Base-by-base conservation (phyloP, 2,888 invertebrate species). In the Scaptodrosophila latifasciaeformis region DNA sequence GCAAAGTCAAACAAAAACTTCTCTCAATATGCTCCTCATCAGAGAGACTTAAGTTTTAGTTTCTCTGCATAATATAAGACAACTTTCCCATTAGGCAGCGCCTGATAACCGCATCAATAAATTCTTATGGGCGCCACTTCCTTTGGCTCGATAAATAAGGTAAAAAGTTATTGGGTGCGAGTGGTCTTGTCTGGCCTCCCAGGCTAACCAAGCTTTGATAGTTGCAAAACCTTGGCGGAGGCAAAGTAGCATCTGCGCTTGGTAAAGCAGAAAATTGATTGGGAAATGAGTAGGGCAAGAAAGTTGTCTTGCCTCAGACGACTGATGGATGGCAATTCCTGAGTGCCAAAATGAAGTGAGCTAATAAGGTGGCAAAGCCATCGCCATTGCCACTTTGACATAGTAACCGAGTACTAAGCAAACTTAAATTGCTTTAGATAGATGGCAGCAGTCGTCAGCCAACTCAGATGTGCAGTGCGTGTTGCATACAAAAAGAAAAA, bases 241-340 rank as follows among this genome's bases (percentile, higher is more conserved):
- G n/a, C n/a, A n/a, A n/a, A n/a, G n/a, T 7, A 24, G 24, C 24
- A 24, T 24, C 24, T n/a, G n/a, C n/a, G n/a, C 35, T 57, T 49
- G 52, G 27, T 51, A 69, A 62, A 68, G 68, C 66, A 66, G 66
- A 64, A 72, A 77, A 77, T 77, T 68, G 62, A 62, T 64, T 37
- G 44, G 56, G 50, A 62, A 61, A 54, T 59, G 55, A 62, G 43
- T 60, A 60, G 49, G 54, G 40, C 56, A 52, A 37, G 40, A 24
- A 51, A 58, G 29, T 21, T 27, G 49, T 42, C 37, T 49, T 29
- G 13, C 31, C 12, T 17, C 18, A 37, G 18, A 37, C 37, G 10
- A 17, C 37, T 37, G 37, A 37, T 18, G 37, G 37, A 37, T 37
- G 13, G 37, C 17, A 17, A 10, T 17, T 7, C 15, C 2, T 2